Percentiles rank a stretch among this genome's conserved stretches.
Conservation (phyloP, 2,113 vertebrate species). For the Ivindomyrus marchei region DNA sequence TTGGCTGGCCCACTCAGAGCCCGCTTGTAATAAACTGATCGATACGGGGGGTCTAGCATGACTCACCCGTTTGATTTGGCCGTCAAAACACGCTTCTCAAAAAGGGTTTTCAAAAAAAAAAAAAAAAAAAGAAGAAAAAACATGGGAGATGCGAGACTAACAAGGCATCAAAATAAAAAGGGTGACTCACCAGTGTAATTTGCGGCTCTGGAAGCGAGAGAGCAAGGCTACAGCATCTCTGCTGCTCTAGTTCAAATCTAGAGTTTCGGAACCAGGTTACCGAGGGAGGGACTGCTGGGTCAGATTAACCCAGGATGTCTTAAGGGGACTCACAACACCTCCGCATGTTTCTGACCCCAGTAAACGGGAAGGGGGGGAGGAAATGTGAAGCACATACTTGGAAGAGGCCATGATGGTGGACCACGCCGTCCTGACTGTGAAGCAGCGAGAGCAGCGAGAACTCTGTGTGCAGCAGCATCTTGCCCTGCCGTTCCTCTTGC, state of each 20-base stretch:
- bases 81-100: neutral
- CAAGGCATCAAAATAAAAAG: slow-evolving; percentile 50
- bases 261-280: neutral
- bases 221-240: neutral
- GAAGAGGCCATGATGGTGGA: slow-evolving; percentile 95
- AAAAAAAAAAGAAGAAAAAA: slow-evolving; percentile 18
- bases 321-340: neutral
- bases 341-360: neutral
- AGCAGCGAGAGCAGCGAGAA: slow-evolving; percentile 92
- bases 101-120: slow-evolving; percentile 1
- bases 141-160: slow-evolving; percentile 34
- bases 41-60: slow-evolving; percentile 47
- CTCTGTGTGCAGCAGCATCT: slow-evolving; percentile 97
- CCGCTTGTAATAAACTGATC: slow-evolving; percentile 51
- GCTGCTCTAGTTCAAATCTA: neutral
- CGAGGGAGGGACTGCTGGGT: neutral
- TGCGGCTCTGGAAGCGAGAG: neutral
- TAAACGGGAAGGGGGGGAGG: neutral
- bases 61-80: slow-evolving; percentile 30
- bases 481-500: slow-evolving; percentile 94
- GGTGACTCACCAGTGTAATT: slow-evolving; percentile 29
- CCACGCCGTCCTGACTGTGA: slow-evolving; percentile 93
- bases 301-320: neutral
- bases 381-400: slow-evolving; percentile 62
- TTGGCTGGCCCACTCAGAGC: slow-evolving; percentile 39